Percentiles rank a stretch among this genome's conserved stretches.
Conservation (phyloP, 1,140 invertebrate genomes). For the Acyrthosiphon pisum region DNA sequence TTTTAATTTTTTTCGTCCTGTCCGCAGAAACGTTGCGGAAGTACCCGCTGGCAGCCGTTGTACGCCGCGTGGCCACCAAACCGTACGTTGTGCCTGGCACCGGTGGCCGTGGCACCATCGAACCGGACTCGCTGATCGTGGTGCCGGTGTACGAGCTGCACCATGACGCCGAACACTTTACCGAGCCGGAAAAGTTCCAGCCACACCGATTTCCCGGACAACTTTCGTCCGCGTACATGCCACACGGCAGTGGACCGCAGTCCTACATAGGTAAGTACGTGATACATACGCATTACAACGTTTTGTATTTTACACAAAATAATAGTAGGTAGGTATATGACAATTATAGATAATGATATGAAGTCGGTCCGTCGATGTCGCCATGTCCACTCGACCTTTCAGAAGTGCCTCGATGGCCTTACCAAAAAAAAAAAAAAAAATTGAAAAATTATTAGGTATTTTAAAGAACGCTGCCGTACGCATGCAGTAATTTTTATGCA, state of each 20-base stretch:
- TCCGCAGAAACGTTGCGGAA: constrained; percentile 28
- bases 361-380: too few relatives aligned
- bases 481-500: too few relatives aligned
- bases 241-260: constrained; percentile 3
- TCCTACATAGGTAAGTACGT: constrained; percentile 34
- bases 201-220: constrained; percentile 27
- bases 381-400: too few relatives aligned
- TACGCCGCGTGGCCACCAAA: constrained; percentile 6
- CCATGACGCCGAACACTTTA: background rate
- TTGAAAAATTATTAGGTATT: too few relatives aligned
- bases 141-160: constrained; percentile 15
- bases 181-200: background rate
- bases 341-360: too few relatives aligned
- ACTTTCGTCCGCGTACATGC: constrained; percentile 30
- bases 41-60: background rate
- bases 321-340: too few relatives aligned
- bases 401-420: too few relatives aligned
- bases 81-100: background rate
- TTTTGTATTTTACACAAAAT: too few relatives aligned
- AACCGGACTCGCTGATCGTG: background rate
- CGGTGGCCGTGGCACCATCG: background rate
- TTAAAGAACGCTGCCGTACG: too few relatives aligned
- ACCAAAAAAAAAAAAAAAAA: too few relatives aligned
- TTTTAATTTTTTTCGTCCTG: background rate
- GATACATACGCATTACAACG: background rate